Evolutionary conservation across 2,113 vertebrate species (phyloP), one percentile per base, ranked within the genome.

Genomic region (Trinectes maculatus): DNA sequence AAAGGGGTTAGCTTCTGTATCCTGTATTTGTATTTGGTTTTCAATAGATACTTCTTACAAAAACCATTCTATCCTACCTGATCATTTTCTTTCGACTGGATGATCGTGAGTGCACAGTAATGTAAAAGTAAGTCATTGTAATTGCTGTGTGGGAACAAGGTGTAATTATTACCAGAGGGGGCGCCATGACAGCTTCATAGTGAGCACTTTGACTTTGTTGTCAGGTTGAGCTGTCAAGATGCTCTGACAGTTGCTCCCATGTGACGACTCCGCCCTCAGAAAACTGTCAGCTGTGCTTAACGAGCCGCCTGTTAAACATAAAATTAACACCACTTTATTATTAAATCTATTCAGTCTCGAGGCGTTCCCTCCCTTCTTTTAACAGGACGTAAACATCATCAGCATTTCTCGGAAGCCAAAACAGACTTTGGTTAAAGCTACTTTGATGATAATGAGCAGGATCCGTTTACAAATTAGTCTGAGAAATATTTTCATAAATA

Each of bases 251-350:
- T 48, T 19, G 24, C 46, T 76, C 68, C 79, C 52, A 19, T 29
- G 57, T 51, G 48, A 68, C 61, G 28, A 22, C 39, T 73, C 34
- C 71, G 22, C 58, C 24, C 36, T 47, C 53, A 37, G 48, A 52
- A 53, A 65, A 48, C 43, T 56, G 72, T 77, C 79, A 73, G 71
- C 72, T 62, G 63, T 60, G 57, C 37, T 65, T 54, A 77, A 63
- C 47, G 37, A 74, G 69, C 64, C 13, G 48, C 46, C 72, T 42
- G 83, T 64, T 56, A 77, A 39, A 16, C 37, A 8, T 59, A 36
- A 49, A 74, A 71, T 70, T 52, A 74, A 59, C 47, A 60, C 28
- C 34, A 42, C 37, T 55, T 77, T 51, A 53, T 70, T 56, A 57
- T 61, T 44, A 66, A 74, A 59, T 68, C 79, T 71, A 68, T 85